Conservation (phyloP, 1,140 invertebrate genomes). For the Mamestra configurata region DNA sequence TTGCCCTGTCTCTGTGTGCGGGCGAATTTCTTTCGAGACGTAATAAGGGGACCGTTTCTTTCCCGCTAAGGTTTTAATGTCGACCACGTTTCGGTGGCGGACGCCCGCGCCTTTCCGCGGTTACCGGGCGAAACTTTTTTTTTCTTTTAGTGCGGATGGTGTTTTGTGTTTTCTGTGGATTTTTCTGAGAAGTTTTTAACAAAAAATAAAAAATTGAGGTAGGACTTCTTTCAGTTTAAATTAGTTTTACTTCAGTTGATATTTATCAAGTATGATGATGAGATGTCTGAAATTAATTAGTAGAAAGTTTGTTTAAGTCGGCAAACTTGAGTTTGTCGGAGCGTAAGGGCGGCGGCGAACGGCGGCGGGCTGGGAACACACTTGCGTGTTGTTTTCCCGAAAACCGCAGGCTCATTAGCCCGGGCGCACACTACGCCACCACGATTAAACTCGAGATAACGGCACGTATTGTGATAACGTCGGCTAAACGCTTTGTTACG, state of each 20-base stretch:
- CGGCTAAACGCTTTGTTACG: constrained; percentile 64
- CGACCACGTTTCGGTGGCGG: constrained; percentile 86
- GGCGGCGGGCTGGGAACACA: constrained; percentile 60
- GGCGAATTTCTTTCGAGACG: constrained; percentile 87
- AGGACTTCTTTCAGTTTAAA: background rate
- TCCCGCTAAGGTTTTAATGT: constrained; percentile 88
- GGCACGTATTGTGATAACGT: constrained; percentile 77
- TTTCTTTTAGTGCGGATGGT: constrained; percentile 70
- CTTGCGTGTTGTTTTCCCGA: constrained; percentile 77
- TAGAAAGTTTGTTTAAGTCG: constrained; percentile 75
- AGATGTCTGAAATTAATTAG: constrained; percentile 76
- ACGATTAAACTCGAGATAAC: constrained; percentile 82
- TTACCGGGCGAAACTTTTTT: constrained; percentile 77
- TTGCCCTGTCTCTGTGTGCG: constrained; percentile 82
- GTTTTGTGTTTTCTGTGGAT: constrained; percentile 58
- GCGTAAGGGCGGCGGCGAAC: constrained; percentile 52
- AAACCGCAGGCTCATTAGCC: constrained; percentile 86
- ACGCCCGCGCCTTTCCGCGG: constrained; percentile 83
- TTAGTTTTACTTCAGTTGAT: no score
- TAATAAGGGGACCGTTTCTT: constrained; percentile 88
- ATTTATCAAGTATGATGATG: constrained; percentile 53
- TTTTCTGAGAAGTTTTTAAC: constrained; percentile 47
- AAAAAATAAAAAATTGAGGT: constrained; percentile 68
- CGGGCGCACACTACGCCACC: constrained; percentile 79
- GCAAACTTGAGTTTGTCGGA: constrained; percentile 63